Evolutionary conservation across 2,888 invertebrate genomes (phyloP).

Genomic region (Temnothorax ravouxi): DNA sequence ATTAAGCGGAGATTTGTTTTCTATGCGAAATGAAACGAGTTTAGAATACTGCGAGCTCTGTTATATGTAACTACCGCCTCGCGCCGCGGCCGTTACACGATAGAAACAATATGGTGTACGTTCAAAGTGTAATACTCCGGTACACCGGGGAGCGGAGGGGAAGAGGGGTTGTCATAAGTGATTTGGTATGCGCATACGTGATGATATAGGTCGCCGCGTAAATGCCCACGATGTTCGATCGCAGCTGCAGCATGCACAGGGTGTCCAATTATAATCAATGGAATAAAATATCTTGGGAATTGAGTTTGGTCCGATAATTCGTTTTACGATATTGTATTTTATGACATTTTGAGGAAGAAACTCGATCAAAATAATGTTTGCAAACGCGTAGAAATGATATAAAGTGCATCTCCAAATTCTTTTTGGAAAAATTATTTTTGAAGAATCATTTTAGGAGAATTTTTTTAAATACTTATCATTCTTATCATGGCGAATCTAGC

Average conservation of each 20-base stretch:
- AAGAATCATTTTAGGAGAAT: neutral
- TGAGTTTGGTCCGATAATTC: neutral
- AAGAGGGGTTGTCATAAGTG: constrained; percentile 39
- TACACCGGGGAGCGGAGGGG: neutral
- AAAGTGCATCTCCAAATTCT: too few relatives aligned
- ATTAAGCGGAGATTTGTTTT: constrained; percentile 5
- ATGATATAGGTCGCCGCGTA: constrained; percentile 44
- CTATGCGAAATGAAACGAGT: constrained; percentile 18
- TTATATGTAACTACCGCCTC: constrained; percentile 3
- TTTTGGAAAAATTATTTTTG: neutral
- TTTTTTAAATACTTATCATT: neutral
- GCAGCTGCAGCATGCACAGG: constrained; percentile 37
- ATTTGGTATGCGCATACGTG: constrained; percentile 60
- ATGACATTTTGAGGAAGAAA: neutral
- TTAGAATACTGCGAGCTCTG: constrained; percentile 24
- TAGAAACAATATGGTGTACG: constrained; percentile 38
- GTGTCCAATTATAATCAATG: constrained; percentile 17
- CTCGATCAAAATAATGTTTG: neutral
- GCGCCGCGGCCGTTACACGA: neutral
- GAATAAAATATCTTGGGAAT: constrained; percentile 10
- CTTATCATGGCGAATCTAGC: neutral
- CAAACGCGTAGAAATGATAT: neutral
- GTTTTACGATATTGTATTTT: neutral
- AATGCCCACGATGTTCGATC: constrained; percentile 61
- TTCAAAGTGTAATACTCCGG: constrained; percentile 33